A percentile compares a stretch with the other conserved stretches of the same genome.
These are phyloP conservation scores for Seriola rivoliana DNA, from an alignment of 2,113 vertebrate genomes.

Conservation along the genomic window DNA sequence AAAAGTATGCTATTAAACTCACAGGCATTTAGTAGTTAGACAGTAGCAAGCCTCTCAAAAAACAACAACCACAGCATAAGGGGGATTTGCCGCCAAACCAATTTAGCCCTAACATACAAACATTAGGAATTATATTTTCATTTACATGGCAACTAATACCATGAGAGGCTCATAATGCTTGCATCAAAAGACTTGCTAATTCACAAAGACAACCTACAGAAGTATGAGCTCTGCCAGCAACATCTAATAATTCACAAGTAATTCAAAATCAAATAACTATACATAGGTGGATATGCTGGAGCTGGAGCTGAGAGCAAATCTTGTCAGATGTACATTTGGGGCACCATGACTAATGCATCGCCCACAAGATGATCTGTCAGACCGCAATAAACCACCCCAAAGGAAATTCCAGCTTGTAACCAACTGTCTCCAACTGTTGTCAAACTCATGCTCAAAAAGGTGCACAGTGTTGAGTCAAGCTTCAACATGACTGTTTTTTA, in stretches of 20 bases:
- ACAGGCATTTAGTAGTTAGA: neutral
- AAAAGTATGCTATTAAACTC: neutral
- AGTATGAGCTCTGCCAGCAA: constrained; percentile 11
- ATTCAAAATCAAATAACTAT: constrained; percentile 25
- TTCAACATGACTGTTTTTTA: neutral
- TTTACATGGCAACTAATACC: neutral
- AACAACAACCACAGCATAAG: neutral
- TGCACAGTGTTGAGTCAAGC: neutral
- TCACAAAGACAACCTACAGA: constrained; percentile 7
- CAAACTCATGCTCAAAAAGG: neutral
- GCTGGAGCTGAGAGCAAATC: constrained; percentile 42
- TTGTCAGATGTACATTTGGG: constrained; percentile 38
- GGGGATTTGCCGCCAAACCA: neutral
- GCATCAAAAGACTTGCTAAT: neutral
- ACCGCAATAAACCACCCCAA: constrained; percentile 19
- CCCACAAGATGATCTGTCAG: constrained; percentile 55
- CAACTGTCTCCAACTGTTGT: constrained; percentile 36
- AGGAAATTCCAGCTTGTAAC: constrained; percentile 1
- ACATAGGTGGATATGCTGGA: constrained; percentile 38
- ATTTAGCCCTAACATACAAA: neutral
- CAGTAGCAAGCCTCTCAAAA: neutral
- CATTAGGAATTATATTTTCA: neutral
- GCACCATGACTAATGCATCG: constrained; percentile 53
- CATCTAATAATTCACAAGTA: constrained; percentile 22
- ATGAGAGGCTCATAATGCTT: neutral